Evolutionary conservation across 2,113 vertebrate species (phyloP), one percentile per base, ranked within the genome.

Genomic region (Cairina moschata): DNA sequence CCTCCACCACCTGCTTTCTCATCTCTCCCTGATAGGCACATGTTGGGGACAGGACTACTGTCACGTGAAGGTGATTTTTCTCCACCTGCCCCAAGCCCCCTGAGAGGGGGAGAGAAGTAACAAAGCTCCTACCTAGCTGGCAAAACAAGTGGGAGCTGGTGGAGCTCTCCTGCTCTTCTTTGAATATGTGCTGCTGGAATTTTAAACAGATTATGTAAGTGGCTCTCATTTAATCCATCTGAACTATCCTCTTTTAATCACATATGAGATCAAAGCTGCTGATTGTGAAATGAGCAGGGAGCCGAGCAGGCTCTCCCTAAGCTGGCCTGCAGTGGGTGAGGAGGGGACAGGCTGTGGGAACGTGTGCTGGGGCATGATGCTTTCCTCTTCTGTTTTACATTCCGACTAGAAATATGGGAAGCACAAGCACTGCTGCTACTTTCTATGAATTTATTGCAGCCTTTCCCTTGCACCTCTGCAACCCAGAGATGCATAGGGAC

Each of bases 161-260:
- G 91, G 34, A 74, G 68, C 21, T 90, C 82, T 69, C 23, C 54
- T 34, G 18, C 75, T 63, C 75, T 42, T 21, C 86, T 34, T 82
- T 40, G 73, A 92, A 10, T 46, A 8, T 25, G 69, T 69, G 83
- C 69, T 76, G 8, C 80, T 71, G 91, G 96, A 95, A 97, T 97
- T 96, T 96, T 90, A 95, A 97, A 85, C 77, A 92, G 94, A 93
- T 97, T 97, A 95, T 97, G 74, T 96, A 97, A 97, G 95, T 72
- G 90, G 76, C 75, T 95, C 83, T 92, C 83, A 11, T 90, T 95
- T 95, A 97, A 97, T 96, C 91, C 94, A 87, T 95, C 28, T 79
- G 93, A 96, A 91, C 93, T 86, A 72, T 82, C 88, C 80, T 95
- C 85, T 90, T 67, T 81, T 90, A 94, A 86, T 81, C 23, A 73